phyloP scores from a whole-genome alignment of 1,140 invertebrate genomes.

The Luehdorfia chinensis region DNA sequence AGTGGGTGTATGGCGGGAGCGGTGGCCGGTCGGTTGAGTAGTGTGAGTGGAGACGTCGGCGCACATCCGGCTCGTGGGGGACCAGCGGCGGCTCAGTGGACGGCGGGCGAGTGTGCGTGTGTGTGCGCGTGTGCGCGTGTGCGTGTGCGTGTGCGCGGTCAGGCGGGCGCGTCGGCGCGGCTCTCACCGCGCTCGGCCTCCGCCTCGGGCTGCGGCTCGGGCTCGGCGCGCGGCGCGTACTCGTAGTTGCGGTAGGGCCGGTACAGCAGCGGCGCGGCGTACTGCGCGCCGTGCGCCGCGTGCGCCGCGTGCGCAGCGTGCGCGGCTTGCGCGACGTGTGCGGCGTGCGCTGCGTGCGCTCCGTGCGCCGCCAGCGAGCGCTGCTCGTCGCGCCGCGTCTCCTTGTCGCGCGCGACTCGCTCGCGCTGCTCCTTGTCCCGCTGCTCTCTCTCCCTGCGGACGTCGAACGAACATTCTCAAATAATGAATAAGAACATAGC shows the following conservation, averaged over 20 bases:
- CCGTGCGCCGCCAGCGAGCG: slow-evolving; percentile 37
- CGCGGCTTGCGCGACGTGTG: slow-evolving; percentile 37
- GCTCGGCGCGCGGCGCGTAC: slow-evolving; percentile 13
- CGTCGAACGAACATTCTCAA: slow-evolving; percentile 2
- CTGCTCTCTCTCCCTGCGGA: slow-evolving; percentile 55
- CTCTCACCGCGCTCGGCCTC: slow-evolving; percentile 3
- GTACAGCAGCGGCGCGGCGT: slow-evolving; percentile 52
- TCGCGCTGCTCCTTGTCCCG: slow-evolving; percentile 59
- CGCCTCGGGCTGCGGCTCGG: background rate
- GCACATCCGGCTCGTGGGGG: background rate
- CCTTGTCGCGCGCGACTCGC: slow-evolving; percentile 45
- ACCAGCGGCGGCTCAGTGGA: too few relatives aligned
- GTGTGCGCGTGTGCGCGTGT: background rate
- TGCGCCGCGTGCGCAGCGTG: slow-evolving; percentile 34
- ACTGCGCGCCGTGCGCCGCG: slow-evolving; percentile 34
- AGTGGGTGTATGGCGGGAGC: too few relatives aligned
- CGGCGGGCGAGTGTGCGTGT: background rate
- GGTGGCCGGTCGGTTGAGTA: background rate
- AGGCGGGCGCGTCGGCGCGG: slow-evolving; percentile 8
- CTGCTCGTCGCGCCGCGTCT: slow-evolving; percentile 42
- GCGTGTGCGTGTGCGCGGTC: background rate
- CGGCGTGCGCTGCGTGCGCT: slow-evolving; percentile 30
- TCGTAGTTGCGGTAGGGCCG: slow-evolving; percentile 41
- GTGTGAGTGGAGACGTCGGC: background rate
- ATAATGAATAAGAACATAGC: too few relatives aligned